These are phyloP conservation scores for Spodoptera littoralis DNA, from an alignment of 2,888 invertebrate species.

Conservation along the genomic window DNA sequence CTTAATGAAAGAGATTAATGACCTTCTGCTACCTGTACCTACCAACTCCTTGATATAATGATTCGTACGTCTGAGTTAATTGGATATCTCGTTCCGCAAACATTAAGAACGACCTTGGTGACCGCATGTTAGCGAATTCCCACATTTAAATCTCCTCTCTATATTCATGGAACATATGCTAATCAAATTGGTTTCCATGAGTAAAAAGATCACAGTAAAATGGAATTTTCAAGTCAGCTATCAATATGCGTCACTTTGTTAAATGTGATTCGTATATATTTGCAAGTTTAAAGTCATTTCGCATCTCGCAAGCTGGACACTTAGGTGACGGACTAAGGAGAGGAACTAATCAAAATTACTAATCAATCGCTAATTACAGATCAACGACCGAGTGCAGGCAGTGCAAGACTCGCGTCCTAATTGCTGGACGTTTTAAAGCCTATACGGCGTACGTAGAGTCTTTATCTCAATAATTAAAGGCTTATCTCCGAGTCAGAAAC, in stretches of 20 bases:
- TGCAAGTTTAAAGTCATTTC: conserved; percentile 1
- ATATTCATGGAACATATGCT: conserved; percentile 51
- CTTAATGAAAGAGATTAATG: conserved; percentile 71
- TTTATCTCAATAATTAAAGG: conserved; percentile 85
- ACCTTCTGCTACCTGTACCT: conserved; percentile 46
- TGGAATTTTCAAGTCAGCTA: conserved; percentile 21
- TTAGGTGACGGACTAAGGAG: conserved; percentile 38
- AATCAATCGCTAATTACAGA: conserved; percentile 57
- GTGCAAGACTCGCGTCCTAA: conserved; percentile 59
- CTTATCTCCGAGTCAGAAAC: conserved; percentile 79
- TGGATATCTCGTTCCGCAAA: conserved; percentile 38
- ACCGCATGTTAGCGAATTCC: conserved; percentile 24
- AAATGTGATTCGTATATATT: conserved; percentile 24
- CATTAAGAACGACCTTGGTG: conserved; percentile 42
- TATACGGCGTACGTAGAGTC: conserved; percentile 60
- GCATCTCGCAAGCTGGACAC: conserved; percentile 9
- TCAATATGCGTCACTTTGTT: conserved; percentile 25
- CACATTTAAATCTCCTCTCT: conserved; percentile 11
- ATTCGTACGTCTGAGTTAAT: conserved; percentile 37
- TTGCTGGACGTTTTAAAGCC: conserved; percentile 67
- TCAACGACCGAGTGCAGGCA: conserved; percentile 47
- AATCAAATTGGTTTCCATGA: conserved; percentile 41
- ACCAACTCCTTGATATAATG: conserved; percentile 46
- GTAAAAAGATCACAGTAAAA: conserved; percentile 32
- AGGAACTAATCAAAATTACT: conserved; percentile 48